Conservation (phyloP, 2,113 vertebrate genomes). For the Promerops cafer region DNA sequence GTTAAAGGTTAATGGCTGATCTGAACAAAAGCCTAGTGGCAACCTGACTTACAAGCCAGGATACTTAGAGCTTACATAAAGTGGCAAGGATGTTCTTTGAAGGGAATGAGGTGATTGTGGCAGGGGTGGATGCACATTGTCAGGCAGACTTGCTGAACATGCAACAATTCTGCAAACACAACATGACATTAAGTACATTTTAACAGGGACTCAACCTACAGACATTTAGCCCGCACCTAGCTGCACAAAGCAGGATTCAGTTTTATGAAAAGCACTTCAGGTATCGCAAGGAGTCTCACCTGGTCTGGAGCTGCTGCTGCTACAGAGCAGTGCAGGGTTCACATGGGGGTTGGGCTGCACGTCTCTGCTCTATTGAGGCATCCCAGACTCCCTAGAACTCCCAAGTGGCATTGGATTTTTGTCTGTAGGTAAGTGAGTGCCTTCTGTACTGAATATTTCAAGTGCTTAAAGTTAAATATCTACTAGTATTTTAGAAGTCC, state of each 20-base stretch:
- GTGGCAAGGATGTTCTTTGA: background rate
- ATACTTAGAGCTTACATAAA: background rate
- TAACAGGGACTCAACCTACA: background rate
- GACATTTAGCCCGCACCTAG: background rate
- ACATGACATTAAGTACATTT: background rate
- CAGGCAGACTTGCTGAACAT: background rate
- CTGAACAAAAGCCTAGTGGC: background rate
- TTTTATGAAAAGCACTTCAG: background rate
- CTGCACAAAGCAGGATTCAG: background rate
- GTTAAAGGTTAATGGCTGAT: background rate
- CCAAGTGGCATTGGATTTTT: background rate
- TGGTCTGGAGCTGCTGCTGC: background rate
- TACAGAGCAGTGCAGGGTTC: background rate
- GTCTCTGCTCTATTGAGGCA: rapidly evolving
- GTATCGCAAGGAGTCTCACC: background rate
- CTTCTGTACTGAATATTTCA: background rate
- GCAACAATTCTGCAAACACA: background rate
- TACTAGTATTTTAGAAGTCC: background rate
- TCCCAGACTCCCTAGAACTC: background rate
- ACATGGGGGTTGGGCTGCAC: rapidly evolving
- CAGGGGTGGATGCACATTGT: background rate
- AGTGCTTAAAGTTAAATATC: background rate
- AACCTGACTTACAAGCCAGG: background rate
- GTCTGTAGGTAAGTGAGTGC: background rate
- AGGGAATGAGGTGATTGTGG: background rate